Conservation (phyloP, 2,888 invertebrate species). For the Sinopyrophorus schimmeli region DNA sequence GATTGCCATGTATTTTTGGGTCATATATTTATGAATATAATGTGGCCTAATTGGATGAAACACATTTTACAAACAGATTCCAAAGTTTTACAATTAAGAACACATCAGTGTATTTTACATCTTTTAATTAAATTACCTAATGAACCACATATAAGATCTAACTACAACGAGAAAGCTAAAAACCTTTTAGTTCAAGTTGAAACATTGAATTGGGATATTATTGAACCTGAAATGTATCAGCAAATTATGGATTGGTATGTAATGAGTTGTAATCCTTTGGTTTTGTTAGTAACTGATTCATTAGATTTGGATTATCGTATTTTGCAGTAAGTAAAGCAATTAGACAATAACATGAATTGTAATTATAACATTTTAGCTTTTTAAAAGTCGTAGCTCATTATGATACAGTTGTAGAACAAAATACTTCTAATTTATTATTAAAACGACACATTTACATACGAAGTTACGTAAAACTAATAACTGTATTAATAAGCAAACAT, state of each 20-base stretch:
- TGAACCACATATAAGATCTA: constrained; percentile 67
- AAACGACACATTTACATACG: constrained; percentile 66
- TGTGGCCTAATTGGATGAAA: constrained; percentile 68
- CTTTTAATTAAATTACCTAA: constrained; percentile 73
- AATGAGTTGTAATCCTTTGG: constrained; percentile 70
- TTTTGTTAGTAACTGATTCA: constrained; percentile 62
- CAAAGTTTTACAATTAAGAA: constrained; percentile 51
- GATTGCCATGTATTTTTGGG: constrained; percentile 73
- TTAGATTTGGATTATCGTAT: constrained; percentile 63
- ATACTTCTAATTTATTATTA: constrained; percentile 53
- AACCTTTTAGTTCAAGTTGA: constrained; percentile 62
- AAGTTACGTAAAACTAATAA: constrained; percentile 62
- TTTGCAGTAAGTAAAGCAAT: constrained; percentile 57
- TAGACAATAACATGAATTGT: too few species aligned
- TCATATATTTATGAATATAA: constrained; percentile 67
- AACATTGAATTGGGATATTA: constrained; percentile 66
- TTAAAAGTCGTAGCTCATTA: constrained; percentile 65
- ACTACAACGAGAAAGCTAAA: constrained; percentile 56
- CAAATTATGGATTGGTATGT: constrained; percentile 75
- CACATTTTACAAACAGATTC: constrained; percentile 53
- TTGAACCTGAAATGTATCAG: constrained; percentile 66
- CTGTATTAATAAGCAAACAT: constrained; percentile 59
- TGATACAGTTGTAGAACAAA: constrained; percentile 52
- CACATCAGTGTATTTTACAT: constrained; percentile 67
- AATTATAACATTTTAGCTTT: constrained; percentile 54